Evolutionary conservation across 2,113 vertebrate genomes (phyloP).

Genomic region (Pseudorhombus dupliciocellatus): DNA sequence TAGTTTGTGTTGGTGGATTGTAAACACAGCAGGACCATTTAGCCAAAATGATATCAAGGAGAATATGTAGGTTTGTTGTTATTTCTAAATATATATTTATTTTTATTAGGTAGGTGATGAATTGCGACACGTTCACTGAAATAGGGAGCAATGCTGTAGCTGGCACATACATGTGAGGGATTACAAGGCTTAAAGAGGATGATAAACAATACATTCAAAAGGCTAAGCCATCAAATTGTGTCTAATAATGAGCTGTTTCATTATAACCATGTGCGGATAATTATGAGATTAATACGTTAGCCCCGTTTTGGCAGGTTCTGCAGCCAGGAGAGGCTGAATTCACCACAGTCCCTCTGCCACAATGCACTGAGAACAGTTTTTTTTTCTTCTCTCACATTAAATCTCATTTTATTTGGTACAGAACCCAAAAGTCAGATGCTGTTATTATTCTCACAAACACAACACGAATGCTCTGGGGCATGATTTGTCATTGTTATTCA

Average conservation of each 20-base stretch:
- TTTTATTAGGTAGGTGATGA: not conserved
- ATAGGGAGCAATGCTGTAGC: constrained; percentile 3
- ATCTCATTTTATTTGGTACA: constrained; percentile 67
- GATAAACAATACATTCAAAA: constrained; percentile 52
- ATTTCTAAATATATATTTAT: not conserved
- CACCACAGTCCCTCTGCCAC: constrained; percentile 47
- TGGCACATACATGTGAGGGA: constrained; percentile 23
- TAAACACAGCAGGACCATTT: too few relatives aligned
- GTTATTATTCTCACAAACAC: constrained; percentile 73
- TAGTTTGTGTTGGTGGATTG: not conserved
- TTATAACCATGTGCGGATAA: constrained; percentile 76
- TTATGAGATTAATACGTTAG: constrained; percentile 78
- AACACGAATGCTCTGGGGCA: constrained; percentile 74
- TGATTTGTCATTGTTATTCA: constrained; percentile 85
- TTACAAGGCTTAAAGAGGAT: constrained; percentile 34
- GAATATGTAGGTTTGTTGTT: not conserved
- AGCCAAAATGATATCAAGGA: not conserved
- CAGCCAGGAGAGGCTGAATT: constrained; percentile 63
- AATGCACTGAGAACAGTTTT: constrained; percentile 37
- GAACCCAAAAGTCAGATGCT: constrained; percentile 53
- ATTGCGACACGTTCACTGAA: constrained; percentile 25
- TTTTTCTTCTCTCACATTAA: constrained; percentile 62
- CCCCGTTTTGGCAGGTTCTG: constrained; percentile 69
- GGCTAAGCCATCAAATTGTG: constrained; percentile 72
- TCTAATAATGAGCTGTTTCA: constrained; percentile 74